Percentiles rank a stretch among this genome's conserved stretches.
These are phyloP conservation scores for Aldrovandia affinis DNA, from an alignment of 2,797 vertebrate species.

Conservation along the genomic window DNA sequence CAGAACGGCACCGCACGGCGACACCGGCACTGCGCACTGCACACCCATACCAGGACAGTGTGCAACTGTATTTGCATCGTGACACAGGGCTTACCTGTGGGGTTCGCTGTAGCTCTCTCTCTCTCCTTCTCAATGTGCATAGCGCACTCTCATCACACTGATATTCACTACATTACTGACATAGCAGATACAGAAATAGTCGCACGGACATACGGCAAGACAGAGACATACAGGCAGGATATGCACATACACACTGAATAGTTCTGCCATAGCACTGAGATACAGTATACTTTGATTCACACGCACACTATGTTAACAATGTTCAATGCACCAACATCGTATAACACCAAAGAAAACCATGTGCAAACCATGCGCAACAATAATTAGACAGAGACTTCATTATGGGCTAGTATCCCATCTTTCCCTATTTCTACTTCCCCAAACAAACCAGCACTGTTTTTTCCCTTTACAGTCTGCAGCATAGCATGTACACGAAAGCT, in stretches of 20 bases:
- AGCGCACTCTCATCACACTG: background rate
- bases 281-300: background rate
- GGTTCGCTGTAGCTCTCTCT: background rate
- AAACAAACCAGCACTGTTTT: background rate
- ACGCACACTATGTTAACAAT: background rate
- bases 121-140: background rate
- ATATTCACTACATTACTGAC: background rate
- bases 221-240: background rate
- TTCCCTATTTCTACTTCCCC: background rate
- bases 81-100: background rate
- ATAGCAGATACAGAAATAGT: background rate
- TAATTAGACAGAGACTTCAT: background rate
- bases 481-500: background rate
- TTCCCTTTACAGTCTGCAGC: background rate
- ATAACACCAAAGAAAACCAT: background rate
- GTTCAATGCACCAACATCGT: background rate
- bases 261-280: background rate
- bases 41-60: background rate
- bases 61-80: conserved; percentile 1
- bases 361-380: background rate
- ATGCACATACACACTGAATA: background rate
- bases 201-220: background rate
- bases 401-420: background rate
- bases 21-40: background rate
- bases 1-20: background rate